phyloP scores from a whole-genome alignment of 2,888 invertebrate genomes.

The Epirrhoe alternata region DNA sequence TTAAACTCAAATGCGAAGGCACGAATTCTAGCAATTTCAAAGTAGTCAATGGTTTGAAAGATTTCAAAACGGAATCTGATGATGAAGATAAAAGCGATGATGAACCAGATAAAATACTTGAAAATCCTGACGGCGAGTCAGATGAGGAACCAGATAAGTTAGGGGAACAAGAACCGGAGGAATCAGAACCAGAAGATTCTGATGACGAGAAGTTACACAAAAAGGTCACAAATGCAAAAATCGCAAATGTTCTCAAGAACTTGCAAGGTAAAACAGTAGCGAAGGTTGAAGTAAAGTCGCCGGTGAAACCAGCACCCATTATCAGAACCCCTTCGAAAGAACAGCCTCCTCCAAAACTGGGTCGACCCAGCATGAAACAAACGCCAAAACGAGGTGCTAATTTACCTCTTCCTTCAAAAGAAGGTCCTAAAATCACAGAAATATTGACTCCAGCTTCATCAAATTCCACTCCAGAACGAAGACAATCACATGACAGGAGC shows the following conservation, averaged over 20 bases:
- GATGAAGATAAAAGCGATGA: conserved; percentile 66
- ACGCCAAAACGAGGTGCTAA: conserved; percentile 73
- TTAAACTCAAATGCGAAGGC: conserved; percentile 78
- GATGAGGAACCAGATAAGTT: conserved; percentile 57
- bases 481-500: conserved; percentile 54
- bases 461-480: conserved; percentile 51
- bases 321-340: conserved; percentile 50
- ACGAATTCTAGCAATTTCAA: conserved; percentile 71
- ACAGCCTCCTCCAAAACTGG: conserved; percentile 50
- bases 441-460: conserved; percentile 39
- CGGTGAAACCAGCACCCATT: conserved; percentile 48
- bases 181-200: conserved; percentile 51
- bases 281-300: conserved; percentile 51
- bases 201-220: conserved; percentile 53
- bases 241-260: conserved; percentile 49
- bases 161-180: conserved; percentile 51
- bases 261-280: conserved; percentile 55
- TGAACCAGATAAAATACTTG: conserved; percentile 59
- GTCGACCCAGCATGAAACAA: conserved; percentile 72
- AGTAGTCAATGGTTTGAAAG: conserved; percentile 77
- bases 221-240: conserved; percentile 31
- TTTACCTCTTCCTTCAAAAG: conserved; percentile 53
- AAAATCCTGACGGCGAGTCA: conserved; percentile 58
- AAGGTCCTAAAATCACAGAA: conserved; percentile 48
- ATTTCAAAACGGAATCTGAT: conserved; percentile 72